These are phyloP conservation scores for Medauroidea extradentata DNA, from an alignment of 1,140 invertebrate species.

Conservation along the genomic window DNA sequence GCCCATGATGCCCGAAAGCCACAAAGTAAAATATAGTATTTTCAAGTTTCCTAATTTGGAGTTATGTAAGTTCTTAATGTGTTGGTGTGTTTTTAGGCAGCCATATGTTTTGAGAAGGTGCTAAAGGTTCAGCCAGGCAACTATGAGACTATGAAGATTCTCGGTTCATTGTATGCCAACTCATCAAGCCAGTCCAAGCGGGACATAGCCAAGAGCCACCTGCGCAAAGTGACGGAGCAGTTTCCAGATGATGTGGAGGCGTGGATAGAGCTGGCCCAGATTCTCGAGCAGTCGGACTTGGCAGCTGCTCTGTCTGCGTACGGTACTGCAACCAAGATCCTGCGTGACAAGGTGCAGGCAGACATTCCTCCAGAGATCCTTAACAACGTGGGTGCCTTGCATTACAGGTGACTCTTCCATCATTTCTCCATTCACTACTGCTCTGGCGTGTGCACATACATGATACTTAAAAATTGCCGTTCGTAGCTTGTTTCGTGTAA, in stretches of 20 bases:
- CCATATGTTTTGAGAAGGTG: conserved; percentile 98
- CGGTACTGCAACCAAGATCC: conserved; percentile 86
- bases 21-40: too few relatives aligned
- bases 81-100: too few relatives aligned
- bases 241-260: conserved; percentile 98
- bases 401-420: conserved; percentile 63
- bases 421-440: neutral
- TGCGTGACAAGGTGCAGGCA: conserved; percentile 88
- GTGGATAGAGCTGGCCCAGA: conserved; percentile 98
- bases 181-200: conserved; percentile 85
- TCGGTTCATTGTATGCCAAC: conserved; percentile 94
- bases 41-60: too few relatives aligned
- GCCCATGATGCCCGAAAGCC: too few relatives aligned
- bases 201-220: conserved; percentile 86
- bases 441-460: neutral
- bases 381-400: conserved; percentile 94
- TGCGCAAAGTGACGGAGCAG: conserved; percentile 93
- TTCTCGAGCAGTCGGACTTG: conserved; percentile 92
- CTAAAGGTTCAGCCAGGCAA: conserved; percentile 95
- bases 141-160: conserved; percentile 99
- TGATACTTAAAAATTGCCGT: neutral
- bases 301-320: conserved; percentile 85
- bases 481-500: neutral
- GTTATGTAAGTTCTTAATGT: too few relatives aligned
- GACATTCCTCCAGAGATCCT: conserved; percentile 97